Percentiles rank a stretch among this genome's conserved stretches.
Evolutionary conservation across 2,113 vertebrate species (phyloP).

Genomic region (Myotis yumanensis): DNA sequence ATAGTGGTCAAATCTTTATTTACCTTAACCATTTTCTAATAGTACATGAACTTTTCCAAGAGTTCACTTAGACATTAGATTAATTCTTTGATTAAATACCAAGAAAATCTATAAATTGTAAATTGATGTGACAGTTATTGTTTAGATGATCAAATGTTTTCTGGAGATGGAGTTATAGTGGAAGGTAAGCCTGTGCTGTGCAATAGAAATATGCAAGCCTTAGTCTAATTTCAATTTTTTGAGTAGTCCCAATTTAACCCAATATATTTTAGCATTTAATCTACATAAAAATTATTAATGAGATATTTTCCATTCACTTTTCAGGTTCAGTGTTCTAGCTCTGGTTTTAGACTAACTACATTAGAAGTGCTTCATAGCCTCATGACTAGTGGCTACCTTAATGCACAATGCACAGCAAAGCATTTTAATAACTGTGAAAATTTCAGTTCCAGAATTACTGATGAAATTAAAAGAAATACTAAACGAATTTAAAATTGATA

Average conservation of each 20-base stretch:
- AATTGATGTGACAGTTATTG: neutral
- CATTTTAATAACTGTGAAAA: neutral
- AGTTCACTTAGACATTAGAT: neutral
- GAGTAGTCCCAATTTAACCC: neutral
- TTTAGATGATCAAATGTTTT: neutral
- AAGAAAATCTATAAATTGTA: neutral
- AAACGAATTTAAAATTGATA: neutral
- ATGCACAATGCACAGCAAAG: neutral
- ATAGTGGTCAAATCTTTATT: neutral
- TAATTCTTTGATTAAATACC: neutral
- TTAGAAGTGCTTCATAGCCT: neutral
- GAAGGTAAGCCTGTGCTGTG: neutral
- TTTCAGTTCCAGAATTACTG: neutral
- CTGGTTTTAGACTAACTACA: neutral
- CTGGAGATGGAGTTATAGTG: neutral
- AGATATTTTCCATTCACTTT: neutral
- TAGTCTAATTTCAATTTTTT: neutral
- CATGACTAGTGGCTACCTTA: neutral
- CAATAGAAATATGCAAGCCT: neutral
- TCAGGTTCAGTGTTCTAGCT: neutral
- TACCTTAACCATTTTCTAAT: neutral
- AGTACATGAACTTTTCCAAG: neutral
- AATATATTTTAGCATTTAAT: neutral
- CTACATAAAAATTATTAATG: neutral
- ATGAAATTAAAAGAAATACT: neutral